These are phyloP conservation scores for Polia nebulosa DNA, from an alignment of 2,888 invertebrate species.

Conservation along the genomic window DNA sequence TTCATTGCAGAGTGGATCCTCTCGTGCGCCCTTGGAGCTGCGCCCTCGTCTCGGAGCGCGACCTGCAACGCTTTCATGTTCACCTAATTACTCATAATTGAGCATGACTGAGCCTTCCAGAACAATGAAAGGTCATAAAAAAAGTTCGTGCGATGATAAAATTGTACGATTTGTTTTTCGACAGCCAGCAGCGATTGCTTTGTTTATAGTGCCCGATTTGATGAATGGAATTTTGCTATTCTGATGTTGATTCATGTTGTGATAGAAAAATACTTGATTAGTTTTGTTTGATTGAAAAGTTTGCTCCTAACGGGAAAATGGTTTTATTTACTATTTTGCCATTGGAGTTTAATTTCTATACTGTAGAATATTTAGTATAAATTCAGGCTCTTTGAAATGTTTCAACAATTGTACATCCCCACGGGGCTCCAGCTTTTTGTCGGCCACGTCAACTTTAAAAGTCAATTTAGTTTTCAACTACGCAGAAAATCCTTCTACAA, in stretches of 20 bases:
- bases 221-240: constrained; percentile 42
- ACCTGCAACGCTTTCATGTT: constrained; percentile 53
- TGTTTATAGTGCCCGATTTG: constrained; percentile 39
- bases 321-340: constrained; percentile 2
- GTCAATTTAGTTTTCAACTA: constrained; percentile 45
- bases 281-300: constrained; percentile 34
- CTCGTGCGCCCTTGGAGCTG: constrained; percentile 42
- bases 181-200: constrained; percentile 20
- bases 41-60: constrained; percentile 55
- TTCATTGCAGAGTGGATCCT: constrained; percentile 32
- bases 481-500: constrained; percentile 47
- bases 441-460: constrained; percentile 37
- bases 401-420: constrained; percentile 21
- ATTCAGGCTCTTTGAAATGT: constrained; percentile 28
- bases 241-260: constrained; percentile 44
- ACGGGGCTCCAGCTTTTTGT: constrained; percentile 24
- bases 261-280: constrained; percentile 36
- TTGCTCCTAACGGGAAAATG: constrained; percentile 4
- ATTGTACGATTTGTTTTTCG: constrained; percentile 29
- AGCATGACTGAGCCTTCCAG: constrained; percentile 42
- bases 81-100: constrained; percentile 64
- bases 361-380: neutral
- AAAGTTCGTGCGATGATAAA: constrained; percentile 21
- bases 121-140: constrained; percentile 34
- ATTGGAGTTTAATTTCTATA: neutral